phyloP scores from a whole-genome alignment of 2,888 invertebrate species.

The Epinotia demarniana region DNA sequence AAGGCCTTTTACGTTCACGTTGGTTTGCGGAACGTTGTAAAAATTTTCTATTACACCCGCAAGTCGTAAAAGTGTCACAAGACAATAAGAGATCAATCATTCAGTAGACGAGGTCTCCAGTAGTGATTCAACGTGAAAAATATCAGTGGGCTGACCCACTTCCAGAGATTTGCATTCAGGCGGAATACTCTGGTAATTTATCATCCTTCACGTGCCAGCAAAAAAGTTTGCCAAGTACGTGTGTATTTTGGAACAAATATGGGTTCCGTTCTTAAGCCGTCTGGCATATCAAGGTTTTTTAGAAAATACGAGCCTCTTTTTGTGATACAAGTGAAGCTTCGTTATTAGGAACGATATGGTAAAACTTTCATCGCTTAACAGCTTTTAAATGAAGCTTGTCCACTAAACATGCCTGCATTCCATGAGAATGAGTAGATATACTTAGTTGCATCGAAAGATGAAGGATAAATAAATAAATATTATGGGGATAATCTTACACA shows the following conservation, averaged over 20 bases:
- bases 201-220: constrained; percentile 74
- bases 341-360: neutral
- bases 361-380: neutral
- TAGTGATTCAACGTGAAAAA: constrained; percentile 75
- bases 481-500: too few species aligned
- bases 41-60: constrained; percentile 70
- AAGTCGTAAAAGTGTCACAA: constrained; percentile 75
- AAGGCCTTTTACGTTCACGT: constrained; percentile 4
- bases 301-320: neutral
- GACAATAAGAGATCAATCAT: constrained; percentile 81
- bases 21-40: constrained; percentile 59
- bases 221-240: constrained; percentile 63
- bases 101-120: constrained; percentile 66
- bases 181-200: constrained; percentile 71
- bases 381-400: neutral
- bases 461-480: too few species aligned
- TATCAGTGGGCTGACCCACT: constrained; percentile 77
- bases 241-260: constrained; percentile 42
- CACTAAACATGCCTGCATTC: too few species aligned
- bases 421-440: too few species aligned
- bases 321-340: neutral
- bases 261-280: constrained; percentile 40
- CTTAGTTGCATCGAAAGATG: too few species aligned
- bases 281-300: constrained; percentile 13
- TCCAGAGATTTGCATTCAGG: constrained; percentile 81